phyloP scores from a whole-genome alignment of 2,797 vertebrate species.

The Denticeps clupeoides region DNA sequence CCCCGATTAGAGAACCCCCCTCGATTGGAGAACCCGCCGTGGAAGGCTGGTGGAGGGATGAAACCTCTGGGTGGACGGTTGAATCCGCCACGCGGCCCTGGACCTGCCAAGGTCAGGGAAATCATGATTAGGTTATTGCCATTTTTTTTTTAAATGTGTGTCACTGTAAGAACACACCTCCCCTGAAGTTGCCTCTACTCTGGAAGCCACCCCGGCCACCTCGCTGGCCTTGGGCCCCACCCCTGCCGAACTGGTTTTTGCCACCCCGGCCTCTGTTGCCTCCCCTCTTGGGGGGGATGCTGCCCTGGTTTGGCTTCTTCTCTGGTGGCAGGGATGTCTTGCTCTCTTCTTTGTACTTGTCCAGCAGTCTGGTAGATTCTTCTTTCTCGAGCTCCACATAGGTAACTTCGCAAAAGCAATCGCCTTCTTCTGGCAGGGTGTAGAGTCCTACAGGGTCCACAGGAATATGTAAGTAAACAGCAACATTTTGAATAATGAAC shows the following conservation, averaged over 20 bases:
- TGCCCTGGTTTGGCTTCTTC: constrained; percentile 85
- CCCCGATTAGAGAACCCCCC: constrained; percentile 67
- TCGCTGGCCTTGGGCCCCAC: constrained; percentile 66
- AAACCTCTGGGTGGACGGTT: constrained; percentile 61
- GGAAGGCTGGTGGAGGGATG: constrained; percentile 70
- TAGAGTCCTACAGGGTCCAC: constrained; percentile 80
- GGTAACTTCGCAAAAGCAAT: constrained; percentile 84
- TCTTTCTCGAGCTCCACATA: constrained; percentile 89
- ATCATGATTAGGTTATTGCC: too few relatives aligned
- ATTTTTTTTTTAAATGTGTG: not conserved
- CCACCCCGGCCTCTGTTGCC: constrained; percentile 74
- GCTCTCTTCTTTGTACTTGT: constrained; percentile 95
- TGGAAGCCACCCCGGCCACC: constrained; percentile 52
- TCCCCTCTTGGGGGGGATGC: constrained; percentile 75
- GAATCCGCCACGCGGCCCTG: constrained; percentile 79
- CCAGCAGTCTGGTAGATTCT: constrained; percentile 81
- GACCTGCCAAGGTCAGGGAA: constrained; percentile 18
- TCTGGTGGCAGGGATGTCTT: constrained; percentile 87
- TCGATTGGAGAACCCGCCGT: constrained; percentile 79
- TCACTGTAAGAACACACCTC: constrained; percentile 50
- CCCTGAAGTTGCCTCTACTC: constrained; percentile 87
- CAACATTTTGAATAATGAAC: too few relatives aligned
- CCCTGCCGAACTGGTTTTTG: constrained; percentile 74
- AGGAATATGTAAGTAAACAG: too few relatives aligned
- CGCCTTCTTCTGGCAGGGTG: constrained; percentile 84